A percentile compares a stretch with the other conserved stretches of the same genome.
Conservation (phyloP, 2,113 vertebrate genomes). For the Arvicanthis niloticus region DNA sequence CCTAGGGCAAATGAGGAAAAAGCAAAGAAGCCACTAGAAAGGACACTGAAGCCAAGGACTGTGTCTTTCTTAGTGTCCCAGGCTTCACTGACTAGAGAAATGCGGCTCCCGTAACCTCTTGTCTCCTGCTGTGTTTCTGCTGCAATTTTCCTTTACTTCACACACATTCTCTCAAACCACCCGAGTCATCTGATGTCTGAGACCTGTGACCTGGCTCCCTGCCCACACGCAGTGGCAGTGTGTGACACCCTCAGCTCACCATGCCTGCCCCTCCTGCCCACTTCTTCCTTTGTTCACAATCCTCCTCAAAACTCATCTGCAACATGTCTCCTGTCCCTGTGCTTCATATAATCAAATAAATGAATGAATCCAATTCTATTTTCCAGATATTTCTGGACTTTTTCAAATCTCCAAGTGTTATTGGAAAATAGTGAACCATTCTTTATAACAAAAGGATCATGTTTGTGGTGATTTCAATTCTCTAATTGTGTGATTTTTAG, state of each 20-base stretch:
- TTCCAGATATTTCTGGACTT: background rate
- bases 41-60: background rate
- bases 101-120: background rate
- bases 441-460: background rate
- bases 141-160: background rate
- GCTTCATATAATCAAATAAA: background rate
- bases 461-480: background rate
- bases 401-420: slow-evolving; percentile 13
- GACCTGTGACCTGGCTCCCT: background rate
- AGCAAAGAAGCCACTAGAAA: background rate
- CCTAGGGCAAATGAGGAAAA: background rate
- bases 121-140: background rate
- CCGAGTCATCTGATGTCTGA: background rate
- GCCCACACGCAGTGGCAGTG: too few relatives aligned
- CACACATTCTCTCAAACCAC: background rate
- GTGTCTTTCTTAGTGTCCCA: background rate
- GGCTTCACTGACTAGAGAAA: background rate
- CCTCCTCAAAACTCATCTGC: background rate
- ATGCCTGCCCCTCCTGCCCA: too few relatives aligned
- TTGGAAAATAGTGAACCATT: background rate
- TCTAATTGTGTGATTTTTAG: background rate
- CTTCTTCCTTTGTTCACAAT: background rate
- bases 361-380: background rate
- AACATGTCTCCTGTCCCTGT: background rate
- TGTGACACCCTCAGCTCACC: background rate